Conservation (phyloP, 1,140 invertebrate genomes). For the Diorhabda carinulata region DNA sequence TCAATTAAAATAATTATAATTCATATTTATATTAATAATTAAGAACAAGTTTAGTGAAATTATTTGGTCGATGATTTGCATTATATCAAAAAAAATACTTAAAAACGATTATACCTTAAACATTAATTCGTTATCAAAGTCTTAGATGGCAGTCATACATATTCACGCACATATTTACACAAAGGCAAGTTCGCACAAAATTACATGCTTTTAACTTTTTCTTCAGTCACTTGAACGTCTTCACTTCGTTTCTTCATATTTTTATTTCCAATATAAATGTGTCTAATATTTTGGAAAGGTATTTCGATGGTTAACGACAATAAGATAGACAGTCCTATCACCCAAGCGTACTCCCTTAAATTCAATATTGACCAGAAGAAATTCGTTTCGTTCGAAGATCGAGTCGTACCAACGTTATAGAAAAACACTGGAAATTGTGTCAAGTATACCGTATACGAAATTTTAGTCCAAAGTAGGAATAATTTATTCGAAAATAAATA, state of each 20-base stretch:
- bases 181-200: too few species aligned
- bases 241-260: not conserved
- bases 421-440: slow-evolving; percentile 59
- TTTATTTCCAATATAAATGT: slow-evolving; percentile 7
- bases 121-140: too few species aligned
- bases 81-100: too few species aligned
- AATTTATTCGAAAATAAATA: slow-evolving; percentile 48
- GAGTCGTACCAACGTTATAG: slow-evolving; percentile 54
- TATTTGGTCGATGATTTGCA: too few species aligned
- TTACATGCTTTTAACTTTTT: not conserved
- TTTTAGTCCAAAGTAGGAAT: slow-evolving; percentile 50
- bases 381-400: slow-evolving; percentile 49
- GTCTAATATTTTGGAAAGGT: slow-evolving; percentile 43
- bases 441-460: slow-evolving; percentile 56
- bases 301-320: slow-evolving; percentile 41
- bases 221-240: not conserved
- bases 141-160: too few species aligned
- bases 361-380: slow-evolving; percentile 33
- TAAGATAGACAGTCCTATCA: slow-evolving; percentile 35
- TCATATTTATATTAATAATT: too few species aligned
- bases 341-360: slow-evolving; percentile 33
- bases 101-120: too few species aligned
- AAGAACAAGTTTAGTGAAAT: too few species aligned
- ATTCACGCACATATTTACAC: too few species aligned
- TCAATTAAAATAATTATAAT: too few species aligned